Evolutionary conservation across 2,113 vertebrate genomes (phyloP).

Genomic region (Labeo catla): DNA sequence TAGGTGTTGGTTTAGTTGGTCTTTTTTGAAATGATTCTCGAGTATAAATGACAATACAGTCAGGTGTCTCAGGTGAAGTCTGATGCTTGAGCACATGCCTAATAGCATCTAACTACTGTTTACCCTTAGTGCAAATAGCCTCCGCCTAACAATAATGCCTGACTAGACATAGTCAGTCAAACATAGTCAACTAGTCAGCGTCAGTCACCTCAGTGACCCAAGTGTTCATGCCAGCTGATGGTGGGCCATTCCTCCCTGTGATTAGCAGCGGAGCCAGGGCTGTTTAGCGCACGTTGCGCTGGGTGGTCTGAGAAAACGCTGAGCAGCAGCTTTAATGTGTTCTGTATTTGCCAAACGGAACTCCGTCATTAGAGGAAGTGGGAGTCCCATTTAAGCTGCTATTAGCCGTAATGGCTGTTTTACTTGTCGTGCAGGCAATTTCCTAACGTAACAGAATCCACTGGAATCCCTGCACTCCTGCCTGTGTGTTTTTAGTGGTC

Average conservation of each 20-base stretch:
- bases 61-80: no score
- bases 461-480: slow-evolving; percentile 44
- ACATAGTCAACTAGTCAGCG: neutral
- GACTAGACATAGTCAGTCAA: neutral
- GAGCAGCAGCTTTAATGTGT: slow-evolving; percentile 57
- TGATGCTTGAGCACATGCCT: no score
- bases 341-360: slow-evolving; percentile 60
- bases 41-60: no score
- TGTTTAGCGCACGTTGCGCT: neutral
- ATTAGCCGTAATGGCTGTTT: slow-evolving; percentile 52
- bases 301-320: slow-evolving; percentile 52
- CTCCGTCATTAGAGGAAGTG: slow-evolving; percentile 61
- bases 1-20: no score
- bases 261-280: neutral
- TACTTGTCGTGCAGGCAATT: slow-evolving; percentile 39
- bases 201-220: neutral
- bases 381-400: slow-evolving; percentile 60
- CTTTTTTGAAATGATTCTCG: no score
- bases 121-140: neutral
- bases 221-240: slow-evolving; percentile 3
- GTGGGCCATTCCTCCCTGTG: neutral
- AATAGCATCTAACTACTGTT: no score
- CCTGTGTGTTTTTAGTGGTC: neutral
- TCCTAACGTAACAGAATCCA: slow-evolving; percentile 56
- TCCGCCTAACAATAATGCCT: neutral